These are phyloP conservation scores for Apus apus DNA, from an alignment of 2,113 vertebrate species.

Conservation along the genomic window DNA sequence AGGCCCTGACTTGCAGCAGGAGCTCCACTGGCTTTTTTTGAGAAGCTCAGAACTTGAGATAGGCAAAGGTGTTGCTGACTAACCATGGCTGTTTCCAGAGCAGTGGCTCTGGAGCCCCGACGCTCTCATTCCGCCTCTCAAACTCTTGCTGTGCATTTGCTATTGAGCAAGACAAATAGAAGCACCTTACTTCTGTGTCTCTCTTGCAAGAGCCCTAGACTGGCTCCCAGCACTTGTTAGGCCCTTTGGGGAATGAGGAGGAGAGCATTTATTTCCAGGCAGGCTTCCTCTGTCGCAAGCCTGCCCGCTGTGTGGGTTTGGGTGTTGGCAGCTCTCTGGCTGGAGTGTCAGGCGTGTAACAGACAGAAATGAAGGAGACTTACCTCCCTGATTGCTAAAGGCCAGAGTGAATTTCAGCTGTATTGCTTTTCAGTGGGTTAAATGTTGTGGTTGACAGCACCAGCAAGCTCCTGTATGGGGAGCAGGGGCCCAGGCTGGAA, in stretches of 20 bases:
- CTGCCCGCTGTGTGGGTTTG: background rate
- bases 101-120: background rate
- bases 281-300: background rate
- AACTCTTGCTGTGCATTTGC: background rate
- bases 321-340: background rate
- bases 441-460: background rate
- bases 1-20: background rate
- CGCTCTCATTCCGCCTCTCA: background rate
- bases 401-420: background rate
- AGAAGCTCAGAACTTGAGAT: background rate
- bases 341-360: rapidly evolving
- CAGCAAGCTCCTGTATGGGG: background rate
- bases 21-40: background rate
- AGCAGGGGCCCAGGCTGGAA: background rate
- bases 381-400: background rate
- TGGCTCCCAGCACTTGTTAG: background rate
- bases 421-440: background rate
- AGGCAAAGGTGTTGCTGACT: background rate
- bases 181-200: rapidly evolving
- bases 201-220: background rate
- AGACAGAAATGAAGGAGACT: background rate
- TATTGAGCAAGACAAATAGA: background rate
- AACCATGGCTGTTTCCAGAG: background rate
- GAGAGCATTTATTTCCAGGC: rapidly evolving
- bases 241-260: background rate